These are phyloP conservation scores for Semnopithecus entellus DNA, from an alignment of 2,113 vertebrate species.

Conservation along the genomic window DNA sequence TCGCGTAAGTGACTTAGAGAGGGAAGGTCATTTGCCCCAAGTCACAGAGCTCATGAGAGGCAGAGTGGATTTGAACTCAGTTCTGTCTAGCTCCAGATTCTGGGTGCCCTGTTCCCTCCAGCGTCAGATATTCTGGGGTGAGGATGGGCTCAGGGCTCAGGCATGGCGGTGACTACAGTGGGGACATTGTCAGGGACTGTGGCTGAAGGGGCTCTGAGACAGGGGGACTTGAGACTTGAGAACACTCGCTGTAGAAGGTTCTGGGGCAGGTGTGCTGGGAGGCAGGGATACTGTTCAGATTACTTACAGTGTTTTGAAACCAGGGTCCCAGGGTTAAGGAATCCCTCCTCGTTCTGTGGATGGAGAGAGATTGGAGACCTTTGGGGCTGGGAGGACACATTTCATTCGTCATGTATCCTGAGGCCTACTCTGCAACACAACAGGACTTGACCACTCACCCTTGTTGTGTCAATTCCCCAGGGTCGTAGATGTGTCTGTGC, in stretches of 20 bases:
- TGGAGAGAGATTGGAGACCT: neutral
- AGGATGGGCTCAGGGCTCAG: accelerated
- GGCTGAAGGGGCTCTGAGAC: neutral
- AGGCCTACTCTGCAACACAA: accelerated
- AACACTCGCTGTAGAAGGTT: neutral
- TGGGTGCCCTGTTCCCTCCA: too few species aligned
- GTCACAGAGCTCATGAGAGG: neutral
- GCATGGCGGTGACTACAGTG: accelerated
- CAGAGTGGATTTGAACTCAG: neutral
- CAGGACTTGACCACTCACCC: accelerated
- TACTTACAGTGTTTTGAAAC: neutral
- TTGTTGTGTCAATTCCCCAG: neutral
- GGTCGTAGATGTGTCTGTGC: conserved; percentile 75
- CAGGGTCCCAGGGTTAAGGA: neutral
- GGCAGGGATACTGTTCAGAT: neutral
- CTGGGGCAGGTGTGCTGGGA: neutral
- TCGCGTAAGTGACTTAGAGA: accelerated
- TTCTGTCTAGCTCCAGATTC: neutral
- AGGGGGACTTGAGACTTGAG: neutral
- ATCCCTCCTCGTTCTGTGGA: neutral
- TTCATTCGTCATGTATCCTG: accelerated
- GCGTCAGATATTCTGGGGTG: too few species aligned
- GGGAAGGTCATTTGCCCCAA: neutral
- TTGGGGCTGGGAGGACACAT: neutral
- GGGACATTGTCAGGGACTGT: too few species aligned